Evolutionary conservation across 1,140 invertebrate species (phyloP).

Genomic region (Drosophila funebris): DNA sequence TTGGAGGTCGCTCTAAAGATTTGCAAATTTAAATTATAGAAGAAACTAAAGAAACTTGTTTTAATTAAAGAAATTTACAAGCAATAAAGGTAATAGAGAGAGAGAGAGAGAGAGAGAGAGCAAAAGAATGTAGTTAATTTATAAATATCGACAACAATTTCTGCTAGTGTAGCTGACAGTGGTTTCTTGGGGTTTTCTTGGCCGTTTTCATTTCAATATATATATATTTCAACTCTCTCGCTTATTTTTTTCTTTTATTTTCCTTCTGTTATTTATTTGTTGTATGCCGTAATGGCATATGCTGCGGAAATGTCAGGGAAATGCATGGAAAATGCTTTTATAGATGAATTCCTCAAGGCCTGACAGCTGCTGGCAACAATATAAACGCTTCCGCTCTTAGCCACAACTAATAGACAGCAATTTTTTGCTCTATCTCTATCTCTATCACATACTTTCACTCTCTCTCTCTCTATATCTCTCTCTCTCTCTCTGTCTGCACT

Average conservation of each 20-base stretch:
- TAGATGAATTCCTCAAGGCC: slow-evolving; percentile 51
- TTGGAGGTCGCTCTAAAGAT: too few relatives aligned
- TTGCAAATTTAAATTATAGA: too few relatives aligned
- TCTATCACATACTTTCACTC: too few relatives aligned
- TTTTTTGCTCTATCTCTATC: slow-evolving; percentile 9
- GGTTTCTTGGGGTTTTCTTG: neutral
- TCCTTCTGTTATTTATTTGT: slow-evolving; percentile 12
- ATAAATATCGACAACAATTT: too few relatives aligned
- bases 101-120: too few relatives aligned
- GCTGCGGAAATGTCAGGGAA: slow-evolving; percentile 72
- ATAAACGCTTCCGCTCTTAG: slow-evolving; percentile 38
- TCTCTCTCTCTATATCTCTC: slow-evolving; percentile 4
- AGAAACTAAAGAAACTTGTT: too few relatives aligned
- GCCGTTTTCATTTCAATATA: slow-evolving; percentile 13
- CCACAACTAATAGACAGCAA: slow-evolving; percentile 60
- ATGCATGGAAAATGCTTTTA: slow-evolving; percentile 70
- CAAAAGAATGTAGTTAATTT: too few relatives aligned
- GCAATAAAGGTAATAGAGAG: too few relatives aligned
- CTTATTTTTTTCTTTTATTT: slow-evolving; percentile 1
- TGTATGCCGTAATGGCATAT: slow-evolving; percentile 39
- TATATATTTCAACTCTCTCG: slow-evolving; percentile 12
- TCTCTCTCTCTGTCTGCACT: slow-evolving; percentile 13
- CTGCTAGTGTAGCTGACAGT: slow-evolving; percentile 1
- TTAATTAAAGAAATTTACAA: too few relatives aligned
- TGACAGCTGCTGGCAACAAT: slow-evolving; percentile 66